Conservation (phyloP, 2,113 vertebrate genomes). For the Colius striatus region DNA sequence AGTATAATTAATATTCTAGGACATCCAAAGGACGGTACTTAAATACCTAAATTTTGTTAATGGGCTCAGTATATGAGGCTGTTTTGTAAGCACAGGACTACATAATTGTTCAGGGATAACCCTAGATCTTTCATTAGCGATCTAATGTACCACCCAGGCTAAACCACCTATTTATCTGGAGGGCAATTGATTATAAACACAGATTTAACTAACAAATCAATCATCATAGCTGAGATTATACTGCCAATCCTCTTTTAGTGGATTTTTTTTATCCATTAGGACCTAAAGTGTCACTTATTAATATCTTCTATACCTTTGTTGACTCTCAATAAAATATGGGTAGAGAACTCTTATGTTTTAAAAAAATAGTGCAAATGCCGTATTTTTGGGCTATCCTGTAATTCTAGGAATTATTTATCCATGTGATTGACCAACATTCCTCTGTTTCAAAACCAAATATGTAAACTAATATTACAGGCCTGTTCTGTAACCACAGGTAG, state of each 20-base stretch:
- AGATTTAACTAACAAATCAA: conserved; percentile 42
- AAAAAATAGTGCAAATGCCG: rapidly evolving
- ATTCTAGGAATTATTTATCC: neutral
- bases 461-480: neutral
- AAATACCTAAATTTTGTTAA: neutral
- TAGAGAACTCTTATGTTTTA: neutral
- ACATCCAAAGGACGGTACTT: neutral
- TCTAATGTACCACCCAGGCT: neutral
- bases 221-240: conserved; percentile 14
- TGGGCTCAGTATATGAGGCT: neutral
- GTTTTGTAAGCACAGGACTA: neutral
- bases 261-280: conserved; percentile 35
- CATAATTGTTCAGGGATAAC: neutral
- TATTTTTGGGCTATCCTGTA: neutral
- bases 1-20: conserved; percentile 21
- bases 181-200: conserved; percentile 54
- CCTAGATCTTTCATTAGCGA: neutral
- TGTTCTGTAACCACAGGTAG: neutral
- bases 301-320: neutral
- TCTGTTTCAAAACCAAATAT: neutral
- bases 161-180: neutral
- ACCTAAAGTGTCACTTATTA: neutral
- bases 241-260: neutral
- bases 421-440: neutral
- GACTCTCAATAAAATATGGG: neutral